Evolutionary conservation across 2,888 invertebrate genomes (phyloP).

Genomic region (Andrena bicolor): DNA sequence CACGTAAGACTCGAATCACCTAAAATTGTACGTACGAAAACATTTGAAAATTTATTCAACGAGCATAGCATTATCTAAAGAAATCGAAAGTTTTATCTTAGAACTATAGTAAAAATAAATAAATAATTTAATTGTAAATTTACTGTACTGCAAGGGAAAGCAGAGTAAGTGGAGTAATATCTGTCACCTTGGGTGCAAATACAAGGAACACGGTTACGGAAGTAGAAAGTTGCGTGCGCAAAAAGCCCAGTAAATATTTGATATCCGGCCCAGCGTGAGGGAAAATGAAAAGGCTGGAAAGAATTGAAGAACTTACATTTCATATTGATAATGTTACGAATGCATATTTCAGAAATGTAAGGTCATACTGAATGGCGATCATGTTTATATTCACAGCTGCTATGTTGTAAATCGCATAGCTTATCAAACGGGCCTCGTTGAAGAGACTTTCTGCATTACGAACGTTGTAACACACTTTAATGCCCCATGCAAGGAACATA

Average conservation of each 20-base stretch:
- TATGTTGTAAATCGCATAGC: slow-evolving; percentile 97
- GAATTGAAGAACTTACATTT: not conserved
- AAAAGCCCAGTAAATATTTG: slow-evolving; percentile 95
- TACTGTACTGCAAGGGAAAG: not conserved
- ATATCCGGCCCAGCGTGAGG: slow-evolving; percentile 96
- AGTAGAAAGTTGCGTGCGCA: slow-evolving; percentile 96
- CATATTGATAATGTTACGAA: not conserved
- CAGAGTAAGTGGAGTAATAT: not conserved
- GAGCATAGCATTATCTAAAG: not conserved
- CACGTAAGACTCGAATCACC: slow-evolving; percentile 93
- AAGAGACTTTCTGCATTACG: slow-evolving; percentile 96
- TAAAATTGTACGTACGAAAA: slow-evolving; percentile 78
- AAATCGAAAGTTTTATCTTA: not conserved
- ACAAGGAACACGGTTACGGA: slow-evolving; percentile 94
- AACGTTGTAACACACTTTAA: slow-evolving; percentile 94
- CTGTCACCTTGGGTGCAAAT: slow-evolving; percentile 93
- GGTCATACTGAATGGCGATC: slow-evolving; percentile 96
- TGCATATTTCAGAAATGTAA: slow-evolving; percentile 22
- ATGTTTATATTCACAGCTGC: slow-evolving; percentile 96
- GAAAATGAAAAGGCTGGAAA: slow-evolving; percentile 91
- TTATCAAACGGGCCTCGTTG: slow-evolving; percentile 96
- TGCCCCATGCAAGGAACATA: slow-evolving; percentile 93
- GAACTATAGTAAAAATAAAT: not conserved
- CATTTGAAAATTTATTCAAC: not conserved
- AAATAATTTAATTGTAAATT: not conserved